Base-by-base conservation (phyloP, 2,888 invertebrate species). In the Epistrophe eligans region DNA sequence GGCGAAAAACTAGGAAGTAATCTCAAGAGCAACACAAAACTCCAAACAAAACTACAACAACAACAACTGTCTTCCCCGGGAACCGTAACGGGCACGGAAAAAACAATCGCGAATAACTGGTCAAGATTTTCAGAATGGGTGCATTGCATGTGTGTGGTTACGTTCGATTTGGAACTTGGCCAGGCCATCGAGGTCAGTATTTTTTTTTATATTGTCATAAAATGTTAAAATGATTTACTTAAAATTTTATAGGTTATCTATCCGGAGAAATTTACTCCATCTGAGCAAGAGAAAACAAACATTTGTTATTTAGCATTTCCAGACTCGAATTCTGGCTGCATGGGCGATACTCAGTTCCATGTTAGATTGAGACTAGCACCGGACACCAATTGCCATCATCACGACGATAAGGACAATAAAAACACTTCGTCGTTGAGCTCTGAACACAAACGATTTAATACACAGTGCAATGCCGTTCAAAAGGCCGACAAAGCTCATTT, bases 301-400 rank as follows among this genome's bases (percentile, higher is more conserved):
- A 97, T 99, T 89, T 99, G 99, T 93, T 99, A 99, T 93, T 94
- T 99, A 92, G 98, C 99, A 52, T 99, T 99, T 93, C 99, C 99
- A 3, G 99, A 99, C 93, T 99, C 99, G 0, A 99, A 99, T 94
- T 99, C 99, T 4, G 98, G 99, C 74, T 98, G 99, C 92, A 99
- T 99, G 98, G 99, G 99, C 67, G 99, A 99, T 92, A 99, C 99
- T 64, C 97, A 97, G 92, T 99, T 99, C 93, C 98, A 99, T 91
- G 97, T 99, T 91, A 95, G 99, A 88, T 95, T 99, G 89, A 95
- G 98, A 79, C 95, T 95, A 89, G 94, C 95, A 84, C 94, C 95
- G 11, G 90, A 89, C 13, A 94, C 95, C 83, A 93, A 93, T 88
- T 82, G 93, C 93, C 8, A 48, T 4, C 43, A 43, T 9, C 13